phyloP scores from a whole-genome alignment of 2,797 vertebrate species.

The Lithobates sylvaticus region DNA sequence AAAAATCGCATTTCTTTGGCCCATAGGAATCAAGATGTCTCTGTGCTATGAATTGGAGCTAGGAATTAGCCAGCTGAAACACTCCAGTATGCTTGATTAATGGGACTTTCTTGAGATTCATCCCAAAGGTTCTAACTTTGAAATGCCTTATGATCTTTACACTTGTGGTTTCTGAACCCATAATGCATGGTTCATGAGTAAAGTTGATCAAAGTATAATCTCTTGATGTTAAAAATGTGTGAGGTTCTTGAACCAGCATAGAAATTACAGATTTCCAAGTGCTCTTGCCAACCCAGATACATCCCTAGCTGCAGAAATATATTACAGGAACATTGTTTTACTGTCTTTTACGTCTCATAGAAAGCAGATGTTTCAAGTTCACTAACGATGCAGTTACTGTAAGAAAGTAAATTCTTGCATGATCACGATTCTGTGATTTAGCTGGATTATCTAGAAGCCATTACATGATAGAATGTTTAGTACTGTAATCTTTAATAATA shows the following conservation, averaged over 20 bases:
- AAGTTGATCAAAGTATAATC: slow-evolving; percentile 52
- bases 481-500: background rate
- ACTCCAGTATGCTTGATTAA: slow-evolving; percentile 42
- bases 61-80: slow-evolving; percentile 37
- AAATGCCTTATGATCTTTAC: slow-evolving; percentile 49
- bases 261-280: slow-evolving; percentile 35
- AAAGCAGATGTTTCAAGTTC: slow-evolving; percentile 29
- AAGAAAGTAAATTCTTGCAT: background rate
- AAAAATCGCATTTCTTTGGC: slow-evolving; percentile 6
- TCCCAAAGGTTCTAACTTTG: slow-evolving; percentile 38
- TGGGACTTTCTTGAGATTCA: slow-evolving; percentile 19
- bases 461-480: background rate
- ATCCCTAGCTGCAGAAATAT: slow-evolving; percentile 15
- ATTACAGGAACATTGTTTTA: slow-evolving; percentile 20
- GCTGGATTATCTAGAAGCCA: background rate
- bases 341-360: background rate
- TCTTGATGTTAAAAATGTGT: slow-evolving; percentile 37
- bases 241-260: background rate
- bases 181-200: slow-evolving; percentile 38
- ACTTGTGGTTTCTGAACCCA: slow-evolving; percentile 43
- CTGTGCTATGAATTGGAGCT: slow-evolving; percentile 20
- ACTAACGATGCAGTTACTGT: slow-evolving; percentile 14
- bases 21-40: slow-evolving; percentile 11
- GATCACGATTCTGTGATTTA: background rate
- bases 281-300: background rate